phyloP scores from a whole-genome alignment of 92 coral and sea anemone genomes.

The Ricordea florida region DNA sequence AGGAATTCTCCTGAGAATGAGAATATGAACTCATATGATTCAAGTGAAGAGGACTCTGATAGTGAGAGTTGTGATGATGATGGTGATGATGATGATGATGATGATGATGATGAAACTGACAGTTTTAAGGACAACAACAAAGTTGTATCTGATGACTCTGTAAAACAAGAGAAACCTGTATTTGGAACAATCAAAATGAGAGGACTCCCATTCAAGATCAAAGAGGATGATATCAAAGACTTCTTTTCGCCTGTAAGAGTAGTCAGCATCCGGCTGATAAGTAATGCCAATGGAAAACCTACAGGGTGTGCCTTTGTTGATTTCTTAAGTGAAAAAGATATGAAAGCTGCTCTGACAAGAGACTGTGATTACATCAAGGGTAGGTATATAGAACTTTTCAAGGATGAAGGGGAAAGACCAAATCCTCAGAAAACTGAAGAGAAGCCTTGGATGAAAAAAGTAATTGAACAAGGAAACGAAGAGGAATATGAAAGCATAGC shows the following conservation, averaged over 20 bases:
- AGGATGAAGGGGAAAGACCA: constrained; percentile 48
- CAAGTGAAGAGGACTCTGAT: neutral
- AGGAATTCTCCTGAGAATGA: neutral
- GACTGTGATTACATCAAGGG: constrained; percentile 85
- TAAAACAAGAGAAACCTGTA: neutral
- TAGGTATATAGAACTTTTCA: constrained; percentile 89
- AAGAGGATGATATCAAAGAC: constrained; percentile 75
- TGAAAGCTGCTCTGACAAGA: constrained; percentile 83
- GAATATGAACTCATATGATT: neutral
- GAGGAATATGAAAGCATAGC: constrained; percentile 87
- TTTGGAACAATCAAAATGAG: constrained; percentile 87
- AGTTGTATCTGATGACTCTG: neutral
- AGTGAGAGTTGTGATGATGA: neutral
- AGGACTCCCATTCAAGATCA: constrained; percentile 87
- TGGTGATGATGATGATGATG: neutral
- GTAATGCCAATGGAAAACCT: constrained; percentile 69
- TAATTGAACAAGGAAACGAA: constrained; percentile 52
- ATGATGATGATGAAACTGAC: constrained; percentile 7
- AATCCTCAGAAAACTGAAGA: constrained; percentile 11
- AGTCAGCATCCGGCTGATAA: constrained; percentile 69
- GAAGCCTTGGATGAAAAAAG: constrained; percentile 87
- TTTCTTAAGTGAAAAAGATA: constrained; percentile 65
- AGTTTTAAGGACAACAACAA: neutral
- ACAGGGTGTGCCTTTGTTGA: constrained; percentile 95
- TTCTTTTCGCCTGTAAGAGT: constrained; percentile 83